Evolutionary conservation across 2,113 vertebrate species (phyloP), one percentile per base, ranked within the genome.

Genomic region (Pelusios castaneus): DNA sequence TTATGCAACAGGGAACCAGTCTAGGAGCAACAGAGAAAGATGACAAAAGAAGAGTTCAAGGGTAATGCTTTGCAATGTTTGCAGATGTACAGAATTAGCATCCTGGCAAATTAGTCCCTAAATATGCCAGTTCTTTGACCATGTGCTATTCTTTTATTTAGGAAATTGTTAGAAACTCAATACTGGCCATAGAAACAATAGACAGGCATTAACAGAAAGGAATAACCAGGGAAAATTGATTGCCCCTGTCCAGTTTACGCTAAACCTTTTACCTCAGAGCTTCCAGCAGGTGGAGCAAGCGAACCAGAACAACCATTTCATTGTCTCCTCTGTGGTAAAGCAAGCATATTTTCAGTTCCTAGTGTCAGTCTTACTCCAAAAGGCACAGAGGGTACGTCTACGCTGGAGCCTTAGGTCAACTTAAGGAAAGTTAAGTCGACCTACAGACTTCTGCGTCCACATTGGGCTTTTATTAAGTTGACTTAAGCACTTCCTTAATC

Each of bases 21-120:
- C 21, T 60, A 91, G 60, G 84, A 88, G 2, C 19, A 90, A 75
- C 58, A 91, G 75, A 87, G 73, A 77, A 91, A 82, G 49, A 2
- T 6, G 29, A 16, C 41, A 41, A 41, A 8, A 29, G 86, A 0
- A 0, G 0, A 27, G 88, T 52, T 11, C 34, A 0, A 27, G 43
- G 3, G 67, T 81, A 45, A 16, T 70, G 82, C 60, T 76, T 70
- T 22, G 88, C 77, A 43, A 10, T 25, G 47, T 47, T 8, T 77
- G 43, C 38, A 45, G 1, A 1, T 1, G 6, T 10, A 6, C 3
- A 34, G 60, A 67, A 31, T 67, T 19, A 67, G 58, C 60, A n/a
- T 19, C 60, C 60, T 67, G 34, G 34, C 60, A 67, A n/a, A 63
- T 63, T 34, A 67, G 60, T 16, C 31, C 8, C 60, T 67, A 19